Base-by-base conservation (phyloP, 2,888 invertebrate genomes). In the Folsomia manolachei region DNA sequence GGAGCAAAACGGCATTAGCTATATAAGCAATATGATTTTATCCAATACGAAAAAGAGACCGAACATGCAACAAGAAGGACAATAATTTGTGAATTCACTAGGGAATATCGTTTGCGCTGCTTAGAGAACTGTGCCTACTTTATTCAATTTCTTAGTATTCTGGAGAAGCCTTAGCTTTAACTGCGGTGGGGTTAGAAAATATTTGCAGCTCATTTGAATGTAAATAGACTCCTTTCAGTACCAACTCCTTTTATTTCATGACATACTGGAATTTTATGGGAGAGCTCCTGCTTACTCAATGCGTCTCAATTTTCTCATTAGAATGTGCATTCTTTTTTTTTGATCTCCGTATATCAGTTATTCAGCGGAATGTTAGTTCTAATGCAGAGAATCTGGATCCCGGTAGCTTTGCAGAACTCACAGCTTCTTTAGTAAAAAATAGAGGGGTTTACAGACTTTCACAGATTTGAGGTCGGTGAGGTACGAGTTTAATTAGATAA, bases 51-150 rank as follows among this genome's bases (percentile, higher is more conserved):
- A n/a, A n/a, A n/a, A 39, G 39, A 39, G 7, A 39, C 39, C 4
- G 39, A 9, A 14, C 14, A 39, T 14, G 39, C 39, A 39, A 14
- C 39, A 14, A 39, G 39, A 9, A 39, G 39, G 39, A 39, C 39
- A 39, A 39, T 39, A 4, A 14, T 39, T 4, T 39, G 14, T 4
- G 14, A 39, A 9, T 14, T 4, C 39, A 21, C 11, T n/a, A 19
- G 56, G 56, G 56, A 56, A 56, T 56, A 56, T 56, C 56, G n/a
- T n/a, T 56, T 56, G n/a, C n/a, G 4, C 56, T 18, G 7, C 56
- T 56, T 19, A 56, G 56, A 56, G 7, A 7, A 56, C 56, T 14
- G n/a, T n/a, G 7, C 56, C 56, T 56, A 56, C 56, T 56, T 56
- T 56, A 56, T 56, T 56, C 56, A 56, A 56, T 56, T 56, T 56